phyloP scores from a whole-genome alignment of 2,888 invertebrate species.

The Podabrus alpinus region DNA sequence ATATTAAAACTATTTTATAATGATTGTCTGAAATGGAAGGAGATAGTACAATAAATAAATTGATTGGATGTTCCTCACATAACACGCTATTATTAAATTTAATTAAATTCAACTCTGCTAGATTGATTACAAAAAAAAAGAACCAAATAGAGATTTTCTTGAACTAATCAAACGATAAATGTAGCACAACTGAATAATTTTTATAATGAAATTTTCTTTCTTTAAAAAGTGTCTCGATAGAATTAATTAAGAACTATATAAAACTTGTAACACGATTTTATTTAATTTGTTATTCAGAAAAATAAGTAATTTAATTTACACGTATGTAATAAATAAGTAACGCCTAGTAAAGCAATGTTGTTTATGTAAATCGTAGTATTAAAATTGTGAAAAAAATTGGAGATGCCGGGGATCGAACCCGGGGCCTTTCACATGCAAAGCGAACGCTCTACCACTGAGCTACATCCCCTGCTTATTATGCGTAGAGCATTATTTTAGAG shows the following conservation, averaged over 20 bases:
- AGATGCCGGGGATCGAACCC: constrained; percentile 98
- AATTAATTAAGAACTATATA: background rate
- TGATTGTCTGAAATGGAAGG: background rate
- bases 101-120: background rate
- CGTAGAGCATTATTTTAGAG: too few relatives aligned
- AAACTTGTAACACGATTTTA: background rate
- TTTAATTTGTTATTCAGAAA: background rate
- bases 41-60: background rate
- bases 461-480: constrained; percentile 80
- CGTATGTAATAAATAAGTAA: background rate
- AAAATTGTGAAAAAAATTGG: constrained; percentile 58
- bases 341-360: background rate
- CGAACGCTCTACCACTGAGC: constrained; percentile 99
- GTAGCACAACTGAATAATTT: background rate
- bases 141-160: background rate
- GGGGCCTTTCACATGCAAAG: constrained; percentile 99
- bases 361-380: background rate
- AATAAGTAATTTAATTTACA: background rate
- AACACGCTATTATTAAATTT: background rate
- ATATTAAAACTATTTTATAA: background rate
- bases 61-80: background rate
- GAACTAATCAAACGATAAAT: background rate
- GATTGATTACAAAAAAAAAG: background rate
- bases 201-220: background rate
- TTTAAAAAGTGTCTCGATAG: background rate